Evolutionary conservation across 2,797 vertebrate species (phyloP).

Genomic region (Falco berigora): DNA sequence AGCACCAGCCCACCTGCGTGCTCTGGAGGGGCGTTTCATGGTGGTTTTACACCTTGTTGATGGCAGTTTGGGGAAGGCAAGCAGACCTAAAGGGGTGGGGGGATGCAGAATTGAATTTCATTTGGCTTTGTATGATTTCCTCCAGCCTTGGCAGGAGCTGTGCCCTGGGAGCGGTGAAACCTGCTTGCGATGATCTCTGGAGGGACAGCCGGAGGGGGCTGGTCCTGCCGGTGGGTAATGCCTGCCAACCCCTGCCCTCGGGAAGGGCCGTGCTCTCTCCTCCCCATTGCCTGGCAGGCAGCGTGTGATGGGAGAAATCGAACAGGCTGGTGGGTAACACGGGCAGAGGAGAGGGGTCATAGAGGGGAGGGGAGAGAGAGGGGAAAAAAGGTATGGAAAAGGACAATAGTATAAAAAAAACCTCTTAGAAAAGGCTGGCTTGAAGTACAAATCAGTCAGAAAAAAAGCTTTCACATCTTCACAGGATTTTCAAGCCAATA

Average conservation of each 20-base stretch:
- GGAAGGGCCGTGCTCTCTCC: background rate
- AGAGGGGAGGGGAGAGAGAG: background rate
- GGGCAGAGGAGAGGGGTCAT: background rate
- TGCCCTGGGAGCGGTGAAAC: background rate
- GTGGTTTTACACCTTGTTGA: background rate
- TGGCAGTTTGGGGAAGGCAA: background rate
- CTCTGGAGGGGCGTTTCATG: background rate
- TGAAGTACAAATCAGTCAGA: background rate
- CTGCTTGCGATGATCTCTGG: background rate
- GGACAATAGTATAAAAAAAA: background rate
- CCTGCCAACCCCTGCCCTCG: background rate
- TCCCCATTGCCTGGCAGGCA: background rate
- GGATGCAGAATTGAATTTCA: background rate
- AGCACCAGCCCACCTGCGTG: background rate
- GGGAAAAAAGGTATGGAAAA: background rate
- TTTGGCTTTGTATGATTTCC: background rate
- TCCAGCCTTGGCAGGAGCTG: background rate
- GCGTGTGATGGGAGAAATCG: fast-evolving
- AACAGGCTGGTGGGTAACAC: background rate
- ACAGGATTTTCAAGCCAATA: background rate
- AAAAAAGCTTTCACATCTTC: background rate
- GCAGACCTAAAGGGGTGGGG: background rate
- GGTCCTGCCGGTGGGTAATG: background rate
- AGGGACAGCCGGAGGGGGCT: background rate
- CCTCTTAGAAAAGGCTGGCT: background rate